These are phyloP conservation scores for Gisinianus flammeolus DNA, from an alignment of 2,888 invertebrate species.

Conservation along the genomic window DNA sequence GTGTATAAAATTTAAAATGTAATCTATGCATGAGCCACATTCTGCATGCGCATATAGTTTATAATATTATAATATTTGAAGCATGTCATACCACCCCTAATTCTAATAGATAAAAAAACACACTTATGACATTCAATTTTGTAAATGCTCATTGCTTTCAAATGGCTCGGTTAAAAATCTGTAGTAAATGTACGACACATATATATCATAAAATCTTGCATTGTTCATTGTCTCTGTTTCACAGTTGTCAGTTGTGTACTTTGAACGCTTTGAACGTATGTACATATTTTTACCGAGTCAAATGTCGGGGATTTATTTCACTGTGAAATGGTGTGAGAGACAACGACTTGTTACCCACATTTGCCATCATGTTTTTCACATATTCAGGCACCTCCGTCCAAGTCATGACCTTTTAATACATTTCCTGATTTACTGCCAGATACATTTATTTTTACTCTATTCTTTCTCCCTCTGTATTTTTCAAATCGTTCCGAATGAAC, in stretches of 20 bases:
- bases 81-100: background rate
- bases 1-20: too few relatives aligned
- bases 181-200: background rate
- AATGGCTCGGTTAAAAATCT: background rate
- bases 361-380: too few relatives aligned
- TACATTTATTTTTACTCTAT: background rate
- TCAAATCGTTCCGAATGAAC: too few relatives aligned
- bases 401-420: conserved; percentile 21
- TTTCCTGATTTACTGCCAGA: background rate
- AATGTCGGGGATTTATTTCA: too few relatives aligned
- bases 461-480: background rate
- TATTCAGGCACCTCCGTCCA: conserved; percentile 1
- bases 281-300: background rate
- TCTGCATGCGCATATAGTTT: too few relatives aligned
- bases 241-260: background rate
- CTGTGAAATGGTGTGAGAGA: background rate
- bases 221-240: background rate
- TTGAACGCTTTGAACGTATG: background rate
- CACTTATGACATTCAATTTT: too few relatives aligned
- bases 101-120: background rate
- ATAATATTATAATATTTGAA: background rate
- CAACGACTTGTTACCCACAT: conserved; percentile 8
- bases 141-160: too few relatives aligned
- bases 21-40: too few relatives aligned
- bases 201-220: background rate